Base-by-base conservation (phyloP, 2,113 vertebrate genomes). In the Ceuthmochares aereus region DNA sequence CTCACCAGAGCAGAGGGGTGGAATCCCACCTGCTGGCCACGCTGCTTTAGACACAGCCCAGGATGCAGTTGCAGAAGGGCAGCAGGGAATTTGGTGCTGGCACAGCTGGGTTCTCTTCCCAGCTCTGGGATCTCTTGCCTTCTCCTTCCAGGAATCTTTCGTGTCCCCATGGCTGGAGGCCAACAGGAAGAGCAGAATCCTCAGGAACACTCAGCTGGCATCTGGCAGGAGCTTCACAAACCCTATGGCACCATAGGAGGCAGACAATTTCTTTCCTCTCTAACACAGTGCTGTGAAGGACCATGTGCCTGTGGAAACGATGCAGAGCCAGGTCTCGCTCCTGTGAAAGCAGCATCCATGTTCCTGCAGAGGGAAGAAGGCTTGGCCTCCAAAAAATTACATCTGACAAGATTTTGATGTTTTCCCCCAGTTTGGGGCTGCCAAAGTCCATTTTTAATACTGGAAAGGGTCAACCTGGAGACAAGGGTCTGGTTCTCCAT, bases 241-340 rank as follows among this genome's bases (percentile, higher is more conserved):
- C 29, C 19, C 7, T 0, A 8, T 6, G 75, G 45, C 4, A 10
- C 23, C 2, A 0, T 34, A 64, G 63, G 37, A 58, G 55, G 15
- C 22, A 37, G n/a, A n/a, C n/a, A n/a, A 23, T 67, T 73, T 19
- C 12, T 87, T 45, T 37, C 49, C 16, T 23, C 52, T 67, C 58
- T 76, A 60, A 1, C 22, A n/a, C 29, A 26, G 34, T 13, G 34
- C 59, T 16, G 75, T 0, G 0, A 37, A 58, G 51, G 37, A 43
- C 25, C 1, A 0, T 17, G 40, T 43, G 32, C 45, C 69, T 43
- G 29, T 3, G 11, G 14, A 42, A 36, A 81, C 66, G 36, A 20
- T 34, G 32, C 76, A 30, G 66, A 68, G n/a, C 76, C 84, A 78
- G 67, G 26, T 25, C 47, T 84, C 3, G 0, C 36, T 62, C 56